Conservation (phyloP, 2,888 invertebrate species). For the Sarcophaga variegata region DNA sequence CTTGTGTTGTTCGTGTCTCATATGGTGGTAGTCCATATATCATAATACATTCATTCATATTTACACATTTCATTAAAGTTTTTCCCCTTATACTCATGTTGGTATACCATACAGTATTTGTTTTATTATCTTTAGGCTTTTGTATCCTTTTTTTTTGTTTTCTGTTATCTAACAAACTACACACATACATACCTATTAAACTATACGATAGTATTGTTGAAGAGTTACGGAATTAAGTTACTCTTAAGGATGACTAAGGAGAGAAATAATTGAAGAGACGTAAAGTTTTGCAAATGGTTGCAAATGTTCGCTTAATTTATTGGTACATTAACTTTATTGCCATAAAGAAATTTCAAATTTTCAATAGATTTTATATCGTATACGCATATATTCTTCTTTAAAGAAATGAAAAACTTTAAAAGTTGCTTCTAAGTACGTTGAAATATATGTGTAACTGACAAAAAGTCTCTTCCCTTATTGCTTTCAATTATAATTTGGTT, state of each 20-base stretch:
- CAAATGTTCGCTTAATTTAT: background rate
- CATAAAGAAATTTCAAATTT: too few relatives aligned
- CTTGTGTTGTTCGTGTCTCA: background rate
- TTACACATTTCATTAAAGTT: conserved; percentile 31
- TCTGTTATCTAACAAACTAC: background rate
- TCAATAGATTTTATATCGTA: too few relatives aligned
- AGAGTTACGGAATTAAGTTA: background rate
- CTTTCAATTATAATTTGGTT: too few relatives aligned
- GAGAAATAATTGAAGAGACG: background rate
- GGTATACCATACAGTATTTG: too few relatives aligned
- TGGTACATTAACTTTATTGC: too few relatives aligned
- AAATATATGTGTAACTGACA: too few relatives aligned
- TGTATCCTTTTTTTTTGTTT: background rate
- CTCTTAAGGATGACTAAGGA: background rate
- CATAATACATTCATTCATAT: conserved; percentile 50
- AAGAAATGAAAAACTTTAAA: too few relatives aligned
- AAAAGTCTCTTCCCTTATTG: too few relatives aligned
- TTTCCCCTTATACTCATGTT: background rate
- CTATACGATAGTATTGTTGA: background rate
- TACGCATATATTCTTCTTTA: too few relatives aligned
- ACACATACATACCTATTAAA: background rate
- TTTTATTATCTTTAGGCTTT: background rate
- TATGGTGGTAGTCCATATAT: conserved; percentile 8
- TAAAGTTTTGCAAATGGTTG: background rate
- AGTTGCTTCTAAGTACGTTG: too few relatives aligned